Percentiles rank a stretch among this genome's conserved stretches.
Conservation (phyloP, 2,797 vertebrate species). For the Argya squamiceps region DNA sequence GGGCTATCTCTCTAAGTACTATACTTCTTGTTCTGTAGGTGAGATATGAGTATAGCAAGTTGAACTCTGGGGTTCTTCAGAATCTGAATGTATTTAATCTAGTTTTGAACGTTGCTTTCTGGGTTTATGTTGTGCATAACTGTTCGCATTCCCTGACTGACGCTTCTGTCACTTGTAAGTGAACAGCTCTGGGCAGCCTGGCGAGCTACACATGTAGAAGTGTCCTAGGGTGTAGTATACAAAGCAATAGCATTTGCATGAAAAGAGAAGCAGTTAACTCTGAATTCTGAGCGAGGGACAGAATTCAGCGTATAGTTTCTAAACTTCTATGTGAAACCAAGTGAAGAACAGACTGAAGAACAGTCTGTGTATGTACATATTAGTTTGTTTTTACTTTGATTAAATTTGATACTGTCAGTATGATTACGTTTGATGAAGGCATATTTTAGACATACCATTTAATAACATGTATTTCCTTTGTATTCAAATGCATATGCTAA, state of each 20-base stretch:
- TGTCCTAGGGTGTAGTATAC: background rate
- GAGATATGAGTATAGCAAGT: background rate
- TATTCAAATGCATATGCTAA: background rate
- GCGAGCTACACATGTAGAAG: background rate
- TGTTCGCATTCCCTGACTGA: background rate
- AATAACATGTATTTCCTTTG: background rate
- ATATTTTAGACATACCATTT: background rate
- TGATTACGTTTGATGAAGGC: background rate
- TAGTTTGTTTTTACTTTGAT: background rate
- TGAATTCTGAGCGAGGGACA: background rate
- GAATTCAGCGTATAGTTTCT: background rate
- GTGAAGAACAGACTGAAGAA: background rate
- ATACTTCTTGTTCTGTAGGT: background rate
- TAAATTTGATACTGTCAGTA: background rate
- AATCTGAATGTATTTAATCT: background rate
- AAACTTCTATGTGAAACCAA: background rate
- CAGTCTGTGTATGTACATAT: fast-evolving
- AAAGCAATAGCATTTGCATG: background rate
- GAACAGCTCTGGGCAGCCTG: background rate
- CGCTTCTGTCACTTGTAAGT: fast-evolving
- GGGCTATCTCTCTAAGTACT: background rate
- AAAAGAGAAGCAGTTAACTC: background rate
- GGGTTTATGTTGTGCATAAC: background rate
- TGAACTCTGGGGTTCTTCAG: background rate
- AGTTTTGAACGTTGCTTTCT: background rate